Evolutionary conservation across 1,140 invertebrate species (phyloP), one percentile per base, ranked within the genome.

Genomic region (Caenorhabditis tropicalis): DNA sequence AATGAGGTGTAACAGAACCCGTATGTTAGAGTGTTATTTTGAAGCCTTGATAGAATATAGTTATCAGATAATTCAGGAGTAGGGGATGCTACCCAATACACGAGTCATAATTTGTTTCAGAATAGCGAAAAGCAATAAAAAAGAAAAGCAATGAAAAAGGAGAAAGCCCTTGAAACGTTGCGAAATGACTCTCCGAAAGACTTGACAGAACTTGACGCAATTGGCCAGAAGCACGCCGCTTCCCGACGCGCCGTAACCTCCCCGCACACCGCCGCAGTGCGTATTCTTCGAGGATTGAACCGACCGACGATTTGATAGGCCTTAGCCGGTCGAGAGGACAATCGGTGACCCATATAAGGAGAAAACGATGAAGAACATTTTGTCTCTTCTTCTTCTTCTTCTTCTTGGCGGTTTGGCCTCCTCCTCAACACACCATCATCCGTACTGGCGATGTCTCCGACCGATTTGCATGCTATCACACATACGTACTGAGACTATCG

Each of bases 401-500:
- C n/a, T n/a, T 74, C 65, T 43, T 74, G 65, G 65, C 65, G 65
- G 36, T 74, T 43, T 74, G 1, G 36, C 65, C 65, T 74, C 65
- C 7, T 27, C 15, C 29, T 2, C 29, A 36, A 33, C 36, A 39
- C 36, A 24, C 19, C 65, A 43, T 74, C 65, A 36, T 74, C 65
- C 65, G 65, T 74, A 74, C 16, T 65, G 31, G 31, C 6, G n/a
- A 9, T 74, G 65, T 74, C 58, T 65, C 31, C 36, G 58, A 24
- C 65, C 65, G 65, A 74, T 74, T 74, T 74, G 65, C 36, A 74
- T 74, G 65, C 65, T 74, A 74, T 74, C 65, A 74, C 65, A 74
- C 58, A 43, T 43, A 74, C 65, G 65, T 43, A 74, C n/a, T 12
- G 36, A 74, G 65, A 74, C 36, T 74, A 74, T 43, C 29, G 15